phyloP scores from a whole-genome alignment of 2,113 vertebrate genomes.

The Eretmochelys imbricata region DNA sequence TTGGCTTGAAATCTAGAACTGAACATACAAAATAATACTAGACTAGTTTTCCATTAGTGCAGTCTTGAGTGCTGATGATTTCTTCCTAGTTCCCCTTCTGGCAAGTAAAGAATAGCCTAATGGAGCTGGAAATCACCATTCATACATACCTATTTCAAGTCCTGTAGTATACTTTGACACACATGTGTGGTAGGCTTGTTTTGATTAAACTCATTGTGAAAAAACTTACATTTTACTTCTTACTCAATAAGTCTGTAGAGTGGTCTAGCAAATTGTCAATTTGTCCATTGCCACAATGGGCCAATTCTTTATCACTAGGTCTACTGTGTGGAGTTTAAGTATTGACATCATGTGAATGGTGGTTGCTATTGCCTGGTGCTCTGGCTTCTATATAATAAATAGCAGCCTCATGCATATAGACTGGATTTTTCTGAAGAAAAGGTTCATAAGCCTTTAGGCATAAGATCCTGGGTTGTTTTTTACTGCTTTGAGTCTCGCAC shows the following conservation, averaged over 20 bases:
- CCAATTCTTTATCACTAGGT: neutral
- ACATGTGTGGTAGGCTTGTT: neutral
- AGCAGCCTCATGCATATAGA: neutral
- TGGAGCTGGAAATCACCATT: neutral
- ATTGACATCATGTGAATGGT: rapidly evolving
- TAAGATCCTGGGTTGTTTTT: neutral
- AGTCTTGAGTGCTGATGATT: neutral
- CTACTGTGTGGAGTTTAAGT: neutral
- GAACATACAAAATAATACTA: neutral
- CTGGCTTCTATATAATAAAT: neutral
- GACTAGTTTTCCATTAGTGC: neutral
- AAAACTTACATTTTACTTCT: neutral
- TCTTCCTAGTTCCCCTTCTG: neutral
- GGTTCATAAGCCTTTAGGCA: rapidly evolving
- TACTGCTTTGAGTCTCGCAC: too few species aligned
- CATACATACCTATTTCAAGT: rapidly evolving
- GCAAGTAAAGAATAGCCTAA: neutral
- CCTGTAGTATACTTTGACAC: rapidly evolving
- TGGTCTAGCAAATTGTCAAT: neutral
- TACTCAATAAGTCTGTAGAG: neutral
- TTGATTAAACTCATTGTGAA: neutral
- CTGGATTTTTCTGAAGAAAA: neutral
- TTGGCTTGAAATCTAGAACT: neutral
- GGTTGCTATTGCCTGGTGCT: neutral
- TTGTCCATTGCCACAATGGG: neutral